phyloP scores from a whole-genome alignment of 2,797 vertebrate species.

The Pygocentrus nattereri region DNA sequence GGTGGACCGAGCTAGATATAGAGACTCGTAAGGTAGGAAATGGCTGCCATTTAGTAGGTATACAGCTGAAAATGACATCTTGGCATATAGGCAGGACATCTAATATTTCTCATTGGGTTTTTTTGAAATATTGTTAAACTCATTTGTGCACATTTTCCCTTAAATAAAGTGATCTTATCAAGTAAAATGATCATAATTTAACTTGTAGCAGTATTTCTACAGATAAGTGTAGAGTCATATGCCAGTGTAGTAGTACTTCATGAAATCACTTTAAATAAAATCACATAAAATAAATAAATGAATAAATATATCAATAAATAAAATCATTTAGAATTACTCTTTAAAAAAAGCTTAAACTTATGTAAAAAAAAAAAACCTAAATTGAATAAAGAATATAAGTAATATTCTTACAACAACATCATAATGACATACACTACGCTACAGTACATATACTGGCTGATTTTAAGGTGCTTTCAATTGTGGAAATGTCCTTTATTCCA shows the following conservation, averaged over 20 bases:
- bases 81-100: neutral
- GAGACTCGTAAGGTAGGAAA: constrained; percentile 47
- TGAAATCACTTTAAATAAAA: too few relatives aligned
- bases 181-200: too few relatives aligned
- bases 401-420: neutral
- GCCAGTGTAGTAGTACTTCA: too few relatives aligned
- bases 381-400: neutral
- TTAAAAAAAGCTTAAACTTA: neutral
- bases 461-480: neutral
- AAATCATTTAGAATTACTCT: constrained; percentile 7
- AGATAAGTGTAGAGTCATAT: too few relatives aligned
- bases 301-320: too few relatives aligned
- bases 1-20: constrained; percentile 60
- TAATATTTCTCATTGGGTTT: neutral
- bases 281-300: too few relatives aligned
- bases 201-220: too few relatives aligned
- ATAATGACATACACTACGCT: neutral
- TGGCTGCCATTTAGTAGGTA: constrained; percentile 15
- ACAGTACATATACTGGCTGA: too few relatives aligned
- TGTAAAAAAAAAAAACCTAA: neutral
- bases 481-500: neutral
- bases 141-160: too few relatives aligned
- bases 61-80: neutral
- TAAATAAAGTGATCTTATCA: neutral
- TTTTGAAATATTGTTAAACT: neutral